Percentiles rank a stretch among this genome's conserved stretches.
These are phyloP conservation scores for Clarias laeviceps DNA, from an alignment of 2,797 vertebrate species.

Conservation along the genomic window DNA sequence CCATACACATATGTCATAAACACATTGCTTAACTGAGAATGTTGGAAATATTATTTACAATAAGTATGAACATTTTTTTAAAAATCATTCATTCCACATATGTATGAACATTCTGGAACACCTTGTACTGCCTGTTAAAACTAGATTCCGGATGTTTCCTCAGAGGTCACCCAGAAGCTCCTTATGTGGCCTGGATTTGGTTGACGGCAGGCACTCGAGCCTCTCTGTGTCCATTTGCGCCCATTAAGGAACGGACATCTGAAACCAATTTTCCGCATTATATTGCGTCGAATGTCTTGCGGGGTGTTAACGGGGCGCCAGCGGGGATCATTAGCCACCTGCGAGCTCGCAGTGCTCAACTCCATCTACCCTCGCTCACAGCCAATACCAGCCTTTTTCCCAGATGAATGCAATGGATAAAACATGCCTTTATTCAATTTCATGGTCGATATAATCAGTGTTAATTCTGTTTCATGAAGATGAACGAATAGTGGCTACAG, in stretches of 20 bases:
- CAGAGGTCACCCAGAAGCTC: background rate
- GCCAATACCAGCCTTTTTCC: background rate
- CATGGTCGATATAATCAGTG: background rate
- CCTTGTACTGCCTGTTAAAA: background rate
- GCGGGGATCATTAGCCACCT: constrained; percentile 56
- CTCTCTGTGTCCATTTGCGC: constrained; percentile 44
- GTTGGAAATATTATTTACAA: no score
- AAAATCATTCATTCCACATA: background rate
- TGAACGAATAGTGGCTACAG: background rate
- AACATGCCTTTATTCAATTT: constrained; percentile 3
- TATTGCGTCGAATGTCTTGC: constrained; percentile 54
- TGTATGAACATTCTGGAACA: background rate
- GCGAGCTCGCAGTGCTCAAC: constrained; percentile 27
- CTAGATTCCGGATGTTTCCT: background rate
- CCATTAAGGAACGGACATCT: constrained; percentile 50
- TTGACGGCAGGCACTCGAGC: constrained; percentile 20
- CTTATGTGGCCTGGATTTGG: constrained; percentile 50
- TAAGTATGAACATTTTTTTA: no score
- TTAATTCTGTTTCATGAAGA: constrained; percentile 3
- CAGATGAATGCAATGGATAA: background rate
- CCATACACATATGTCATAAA: background rate
- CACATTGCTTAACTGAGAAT: background rate
- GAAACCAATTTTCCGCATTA: constrained; percentile 59
- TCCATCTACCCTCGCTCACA: background rate
- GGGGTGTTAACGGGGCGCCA: constrained; percentile 59